Base-by-base conservation (phyloP, 2,113 vertebrate species). In the Ginglymostoma cirratum region DNA sequence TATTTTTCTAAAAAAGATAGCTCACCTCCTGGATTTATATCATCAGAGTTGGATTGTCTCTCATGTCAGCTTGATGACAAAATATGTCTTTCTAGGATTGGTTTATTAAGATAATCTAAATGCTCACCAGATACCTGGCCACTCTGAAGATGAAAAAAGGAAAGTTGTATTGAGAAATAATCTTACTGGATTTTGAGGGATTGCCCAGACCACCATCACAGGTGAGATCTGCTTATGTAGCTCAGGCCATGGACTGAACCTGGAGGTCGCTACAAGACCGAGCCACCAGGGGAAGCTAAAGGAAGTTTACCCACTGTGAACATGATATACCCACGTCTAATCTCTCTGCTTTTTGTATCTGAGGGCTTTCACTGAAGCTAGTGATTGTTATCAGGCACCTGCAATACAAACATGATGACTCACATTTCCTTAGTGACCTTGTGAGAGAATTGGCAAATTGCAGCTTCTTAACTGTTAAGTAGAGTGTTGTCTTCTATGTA, bases 341-440 rank as follows among this genome's bases (percentile, higher is more conserved):
- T 93, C 34, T 66, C 34, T 66, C 5, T 61, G 66, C 61, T 65
- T 2, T 65, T 67, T 67, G 19, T 67, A 93, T 66, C 89, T 67
- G 89, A 93, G 19, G 61, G 89, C 61, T 93, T 93, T 93, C 34
- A 93, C 61, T 93, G 34, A 93, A 67, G 34, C 89, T 93, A 42
- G 34, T 93, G 61, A 67, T 93, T 66, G 61, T 93, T 93, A 93
- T 67, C 89, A 93, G 34, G 34, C 66, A 30, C 27, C 27, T 90
- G 89, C 61, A 93, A 67, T 67, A 66, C n/a, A 42, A 61, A 93
- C 6, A 8, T 12, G 61, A 67, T 42, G 89, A n/a, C 61, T 23
- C 34, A 66, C 61, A 38, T 24, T 93, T 19, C 34, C n/a, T 42
- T 5, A 24, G 61, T 67, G 89, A 93, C 34, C 89, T 93, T 66